Conservation (phyloP, 2,797 vertebrate species). For the Anabas testudineus region DNA sequence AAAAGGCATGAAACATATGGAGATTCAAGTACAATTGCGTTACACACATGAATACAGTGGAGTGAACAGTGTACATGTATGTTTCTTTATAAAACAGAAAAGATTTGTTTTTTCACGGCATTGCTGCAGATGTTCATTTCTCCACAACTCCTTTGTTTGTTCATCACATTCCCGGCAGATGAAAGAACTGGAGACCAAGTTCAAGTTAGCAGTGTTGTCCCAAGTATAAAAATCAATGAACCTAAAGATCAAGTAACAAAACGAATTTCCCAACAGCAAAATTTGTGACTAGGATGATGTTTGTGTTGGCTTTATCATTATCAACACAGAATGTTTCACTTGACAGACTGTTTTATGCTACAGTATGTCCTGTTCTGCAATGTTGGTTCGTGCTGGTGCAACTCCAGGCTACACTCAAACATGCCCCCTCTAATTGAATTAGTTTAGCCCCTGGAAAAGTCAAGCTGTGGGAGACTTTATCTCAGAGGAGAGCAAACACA, state of each 20-base stretch:
- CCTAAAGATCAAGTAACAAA: conserved; percentile 61
- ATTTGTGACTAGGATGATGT: conserved; percentile 51
- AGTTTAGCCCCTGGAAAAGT: conserved; percentile 74
- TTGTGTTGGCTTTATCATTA: conserved; percentile 61
- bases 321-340: conserved; percentile 64
- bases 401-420: conserved; percentile 66
- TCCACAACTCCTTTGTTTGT: conserved; percentile 40
- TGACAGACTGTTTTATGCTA: conserved; percentile 58
- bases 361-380: conserved; percentile 61
- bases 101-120: not conserved
- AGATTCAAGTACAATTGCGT: not conserved
- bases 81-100: not conserved
- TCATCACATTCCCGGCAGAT: conserved; percentile 45
- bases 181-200: conserved; percentile 23
- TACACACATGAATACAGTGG: not conserved
- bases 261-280: conserved; percentile 50
- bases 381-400: conserved; percentile 60
- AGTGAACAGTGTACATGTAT: not conserved
- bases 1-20: conserved; percentile 7
- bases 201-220: conserved; percentile 36
- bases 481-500: conserved; percentile 62
- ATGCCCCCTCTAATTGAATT: conserved; percentile 72
- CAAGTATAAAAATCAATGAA: conserved; percentile 43
- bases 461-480: conserved; percentile 65
- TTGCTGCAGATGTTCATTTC: conserved; percentile 24